These are phyloP conservation scores for Pocillopora grandis DNA, from an alignment of 92 coral and sea anemone genomes.

Conservation along the genomic window DNA sequence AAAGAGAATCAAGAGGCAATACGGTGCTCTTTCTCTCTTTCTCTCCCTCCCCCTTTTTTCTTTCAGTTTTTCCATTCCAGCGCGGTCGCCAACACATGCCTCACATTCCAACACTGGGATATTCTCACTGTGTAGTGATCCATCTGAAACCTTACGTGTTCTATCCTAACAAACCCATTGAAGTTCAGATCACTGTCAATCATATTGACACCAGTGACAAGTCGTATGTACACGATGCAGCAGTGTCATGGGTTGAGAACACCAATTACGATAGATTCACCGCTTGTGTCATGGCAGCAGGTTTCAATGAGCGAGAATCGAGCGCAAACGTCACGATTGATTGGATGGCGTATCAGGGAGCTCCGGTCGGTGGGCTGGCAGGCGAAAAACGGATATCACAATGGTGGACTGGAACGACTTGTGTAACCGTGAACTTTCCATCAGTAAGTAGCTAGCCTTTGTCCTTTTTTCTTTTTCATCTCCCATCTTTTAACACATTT, in stretches of 20 bases:
- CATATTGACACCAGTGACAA: constrained; percentile 38
- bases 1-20: no score
- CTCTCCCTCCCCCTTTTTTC: neutral
- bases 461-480: neutral
- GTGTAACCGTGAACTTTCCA: constrained; percentile 38
- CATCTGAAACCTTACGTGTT: constrained; percentile 38
- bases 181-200: constrained; percentile 52
- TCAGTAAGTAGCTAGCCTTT: constrained; percentile 23
- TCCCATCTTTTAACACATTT: no score
- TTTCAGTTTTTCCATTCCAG: constrained; percentile 40
- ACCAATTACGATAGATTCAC: constrained; percentile 30
- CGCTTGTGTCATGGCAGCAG: constrained; percentile 44
- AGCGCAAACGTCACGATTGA: constrained; percentile 36
- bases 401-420: constrained; percentile 67
- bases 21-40: no score
- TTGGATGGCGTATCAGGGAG: constrained; percentile 67
- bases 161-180: constrained; percentile 52
- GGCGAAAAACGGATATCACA: constrained; percentile 41
- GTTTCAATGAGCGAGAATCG: constrained; percentile 44
- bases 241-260: constrained; percentile 52
- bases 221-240: constrained; percentile 50
- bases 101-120: constrained; percentile 8
- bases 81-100: constrained; percentile 38
- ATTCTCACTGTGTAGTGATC: constrained; percentile 37
- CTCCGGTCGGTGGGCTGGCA: constrained; percentile 54